Evolutionary conservation across 2,797 vertebrate species (phyloP), one percentile per base, ranked within the genome.

Genomic region (Rhodeus uyekii): DNA sequence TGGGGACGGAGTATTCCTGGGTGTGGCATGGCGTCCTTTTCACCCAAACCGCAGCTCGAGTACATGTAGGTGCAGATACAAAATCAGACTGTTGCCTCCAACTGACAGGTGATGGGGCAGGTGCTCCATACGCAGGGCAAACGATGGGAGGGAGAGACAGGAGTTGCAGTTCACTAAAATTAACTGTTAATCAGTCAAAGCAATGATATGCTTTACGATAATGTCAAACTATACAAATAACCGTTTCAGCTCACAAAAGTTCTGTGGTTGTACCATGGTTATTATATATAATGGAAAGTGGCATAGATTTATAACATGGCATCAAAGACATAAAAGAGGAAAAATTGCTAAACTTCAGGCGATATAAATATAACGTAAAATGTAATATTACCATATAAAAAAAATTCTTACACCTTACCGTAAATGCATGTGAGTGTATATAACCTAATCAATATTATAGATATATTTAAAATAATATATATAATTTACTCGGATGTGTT

Each of bases 81-180:
- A 77, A 86, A 24, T 48, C 68, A 80, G 84, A 88, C 68, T 90
- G 61, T 16, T 80, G 44, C 83, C 89, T 88, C 90, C 90, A 90
- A 90, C 82, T 86, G 91, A 91, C 92, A 93, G 92, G 91, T 93
- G 91, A 93, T 90, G 86, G 86, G 88, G 89, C 92, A 95, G 92
- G 91, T 94, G 92, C 90, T 90, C 44, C n/a, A 16, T 46, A 42
- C n/a, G 36, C 78, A 64, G 42, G 32, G 39, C 9, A 53, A 38
- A 77, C 8, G 27, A 58, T 38, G 77, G 63, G 58, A 82, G 60
- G 69, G 27, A 39, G 27, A 29, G 68, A 55, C 36, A 44, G 36
- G 27, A 60, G 42, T 50, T 50, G 27, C n/a, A 39, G 22, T 38
- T 63, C 16, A 6, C 22, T 50, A n/a, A n/a, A n/a, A n/a, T 73